Evolutionary conservation across 2,888 invertebrate genomes (phyloP), one percentile per base, ranked within the genome.

Genomic region (Eudemis profundana): DNA sequence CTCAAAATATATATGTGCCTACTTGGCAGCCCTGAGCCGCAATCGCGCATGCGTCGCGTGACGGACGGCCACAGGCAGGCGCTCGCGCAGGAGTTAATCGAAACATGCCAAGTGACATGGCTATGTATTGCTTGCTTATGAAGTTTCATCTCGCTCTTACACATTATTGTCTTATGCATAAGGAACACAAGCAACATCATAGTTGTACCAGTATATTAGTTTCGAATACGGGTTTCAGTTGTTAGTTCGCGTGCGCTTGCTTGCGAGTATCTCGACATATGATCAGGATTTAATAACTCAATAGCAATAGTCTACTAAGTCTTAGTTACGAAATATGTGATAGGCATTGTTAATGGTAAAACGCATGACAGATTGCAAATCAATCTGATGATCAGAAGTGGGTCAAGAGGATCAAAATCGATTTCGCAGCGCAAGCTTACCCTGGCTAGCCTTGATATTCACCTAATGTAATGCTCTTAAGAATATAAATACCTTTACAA

Each of bases 1-100:
- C 3, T 19, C 8, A 27, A 4, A 19, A 12, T 8, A 38, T 33
- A 46, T 1, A 46, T 15, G 42, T 59, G 59, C 64, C 64, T 65
- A 38, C 51, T n/a, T 15, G 44, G 10, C 59, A 65, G 51, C 64
- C 64, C 64, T 65, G 64, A 23, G 59, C 57, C 38, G 40, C 49
- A 14, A 42, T 15, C 23, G 46, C 57, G 57, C 57, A n/a, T 21
- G 59, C 54, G 46, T 46, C 59, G 64, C 51, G 64, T 65, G 59
- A 46, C 64, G 51, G n/a, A 53, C 38, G 27, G 36, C 23, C 36
- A 46, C 51, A 51, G n/a, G 36, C 42, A 65, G 64, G 64, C 64
- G 54, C 54, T 54, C 14, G 54, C 40, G 64, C 51, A 51, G 27
- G 19, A 44, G 64, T 27, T 44, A 29, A 59, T 19, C 46, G 5